Conservation (phyloP, 2,797 vertebrate species). For the Apogon hyalosoma region DNA sequence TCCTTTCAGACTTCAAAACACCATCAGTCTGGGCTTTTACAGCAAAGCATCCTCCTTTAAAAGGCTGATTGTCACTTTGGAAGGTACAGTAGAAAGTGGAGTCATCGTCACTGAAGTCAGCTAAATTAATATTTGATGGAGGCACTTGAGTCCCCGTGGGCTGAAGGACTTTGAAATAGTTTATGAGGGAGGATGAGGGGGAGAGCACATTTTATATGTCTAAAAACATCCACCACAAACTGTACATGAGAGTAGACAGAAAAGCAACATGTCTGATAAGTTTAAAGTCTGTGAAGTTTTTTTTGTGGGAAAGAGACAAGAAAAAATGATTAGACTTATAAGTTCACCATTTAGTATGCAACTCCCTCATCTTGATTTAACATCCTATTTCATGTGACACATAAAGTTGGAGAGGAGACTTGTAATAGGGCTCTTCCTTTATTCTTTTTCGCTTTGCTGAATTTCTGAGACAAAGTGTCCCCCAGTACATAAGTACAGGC, state of each 20-base stretch:
- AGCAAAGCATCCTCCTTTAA: constrained; percentile 34
- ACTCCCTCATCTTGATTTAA: constrained; percentile 7
- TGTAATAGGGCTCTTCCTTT: neutral
- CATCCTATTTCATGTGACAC: constrained; percentile 5
- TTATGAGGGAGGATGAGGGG: constrained; percentile 6
- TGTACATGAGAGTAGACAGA: neutral
- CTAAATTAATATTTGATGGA: constrained; percentile 74
- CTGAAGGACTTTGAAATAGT: constrained; percentile 55
- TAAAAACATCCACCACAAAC: neutral
- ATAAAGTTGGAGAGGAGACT: constrained; percentile 2
- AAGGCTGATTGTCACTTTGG: constrained; percentile 42
- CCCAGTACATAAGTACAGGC: neutral
- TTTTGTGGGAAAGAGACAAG: neutral
- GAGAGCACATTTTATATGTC: constrained; percentile 3
- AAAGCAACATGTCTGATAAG: neutral
- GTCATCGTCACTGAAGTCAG: constrained; percentile 57
- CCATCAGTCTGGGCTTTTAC: constrained; percentile 51
- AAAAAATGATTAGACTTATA: neutral
- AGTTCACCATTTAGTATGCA: neutral
- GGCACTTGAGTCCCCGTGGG: constrained; percentile 46
- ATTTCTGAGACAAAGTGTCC: constrained; percentile 28
- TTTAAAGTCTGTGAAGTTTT: constrained; percentile 7
- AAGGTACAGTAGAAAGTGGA: constrained; percentile 27
- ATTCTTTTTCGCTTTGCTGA: neutral
- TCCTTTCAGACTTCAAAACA: constrained; percentile 37